These are phyloP conservation scores for Chrysogorgia sp. DNA, from an alignment of 92 coral and sea anemone species.

Conservation along the genomic window DNA sequence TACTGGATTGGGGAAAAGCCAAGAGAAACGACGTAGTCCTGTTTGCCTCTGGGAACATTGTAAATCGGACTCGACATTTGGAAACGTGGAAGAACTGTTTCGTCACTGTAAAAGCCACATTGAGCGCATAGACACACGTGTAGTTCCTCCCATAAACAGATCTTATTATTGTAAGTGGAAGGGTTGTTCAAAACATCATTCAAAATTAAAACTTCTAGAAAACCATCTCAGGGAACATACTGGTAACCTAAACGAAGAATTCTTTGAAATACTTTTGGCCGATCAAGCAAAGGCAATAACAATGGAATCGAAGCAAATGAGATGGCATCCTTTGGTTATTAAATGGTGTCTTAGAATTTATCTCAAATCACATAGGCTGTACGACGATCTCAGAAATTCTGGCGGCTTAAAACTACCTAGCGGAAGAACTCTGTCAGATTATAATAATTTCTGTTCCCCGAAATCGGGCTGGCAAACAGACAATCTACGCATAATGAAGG, in stretches of 20 bases:
- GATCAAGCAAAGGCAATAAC: slow-evolving; percentile 40
- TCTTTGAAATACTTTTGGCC: slow-evolving; percentile 12
- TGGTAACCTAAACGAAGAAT: slow-evolving; percentile 17
- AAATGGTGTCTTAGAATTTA: slow-evolving; percentile 39
- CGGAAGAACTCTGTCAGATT: no score
- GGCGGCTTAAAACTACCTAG: slow-evolving; percentile 37
- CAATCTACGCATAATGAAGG: slow-evolving; percentile 18
- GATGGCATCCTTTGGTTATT: slow-evolving; percentile 36
- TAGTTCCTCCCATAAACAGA: slow-evolving; percentile 31
- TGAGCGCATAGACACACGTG: slow-evolving; percentile 18
- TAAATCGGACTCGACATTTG: background rate
- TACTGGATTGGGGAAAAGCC: background rate
- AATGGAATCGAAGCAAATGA: slow-evolving; percentile 35
- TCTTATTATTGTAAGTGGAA: slow-evolving; percentile 25
- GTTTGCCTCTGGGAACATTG: slow-evolving; percentile 21
- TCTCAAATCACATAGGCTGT: slow-evolving; percentile 19
- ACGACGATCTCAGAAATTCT: slow-evolving; percentile 27
- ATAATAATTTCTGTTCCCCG: slow-evolving; percentile 43
- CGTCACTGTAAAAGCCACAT: slow-evolving; percentile 19
- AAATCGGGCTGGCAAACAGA: no score
- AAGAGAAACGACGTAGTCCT: slow-evolving; percentile 5
- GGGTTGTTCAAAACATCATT: slow-evolving; percentile 16
- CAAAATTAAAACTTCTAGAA: slow-evolving; percentile 30
- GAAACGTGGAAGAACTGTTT: slow-evolving; percentile 20
- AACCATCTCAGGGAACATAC: slow-evolving; percentile 44